phyloP scores from a whole-genome alignment of 2,797 vertebrate species.

The Sebastes vulpes region DNA sequence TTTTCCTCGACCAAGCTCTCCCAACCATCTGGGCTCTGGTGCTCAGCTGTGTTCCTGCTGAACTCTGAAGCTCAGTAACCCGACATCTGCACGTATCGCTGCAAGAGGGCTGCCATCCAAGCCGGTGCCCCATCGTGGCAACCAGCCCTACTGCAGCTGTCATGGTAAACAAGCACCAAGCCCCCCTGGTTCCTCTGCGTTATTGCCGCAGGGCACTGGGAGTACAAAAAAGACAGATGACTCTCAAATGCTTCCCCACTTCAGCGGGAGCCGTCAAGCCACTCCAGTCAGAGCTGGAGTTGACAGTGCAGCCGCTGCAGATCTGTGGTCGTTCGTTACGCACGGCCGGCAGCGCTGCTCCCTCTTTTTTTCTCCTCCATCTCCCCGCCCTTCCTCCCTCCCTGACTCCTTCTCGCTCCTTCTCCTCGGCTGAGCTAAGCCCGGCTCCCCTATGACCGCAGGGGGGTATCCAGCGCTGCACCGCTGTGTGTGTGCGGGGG shows the following conservation, averaged over 20 bases:
- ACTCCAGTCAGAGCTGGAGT: slow-evolving; percentile 56
- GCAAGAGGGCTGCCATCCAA: slow-evolving; percentile 56
- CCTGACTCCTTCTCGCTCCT: slow-evolving; percentile 18
- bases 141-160: slow-evolving; percentile 75
- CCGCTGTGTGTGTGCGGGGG: slow-evolving; percentile 53
- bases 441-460: slow-evolving; percentile 67
- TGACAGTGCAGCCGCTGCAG: slow-evolving; percentile 73
- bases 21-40: slow-evolving; percentile 58
- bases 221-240: slow-evolving; percentile 70
- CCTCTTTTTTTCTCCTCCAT: slow-evolving; percentile 26
- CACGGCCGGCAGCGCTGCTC: slow-evolving; percentile 48
- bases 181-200: slow-evolving; percentile 33
- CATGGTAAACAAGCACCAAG: slow-evolving; percentile 69
- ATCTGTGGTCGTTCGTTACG: slow-evolving; percentile 68
- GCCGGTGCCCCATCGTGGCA: slow-evolving; percentile 51
- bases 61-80: slow-evolving; percentile 54
- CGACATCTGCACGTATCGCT: slow-evolving; percentile 61
- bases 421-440: slow-evolving; percentile 67
- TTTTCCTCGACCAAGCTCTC: slow-evolving; percentile 36
- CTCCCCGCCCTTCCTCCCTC: slow-evolving; percentile 3
- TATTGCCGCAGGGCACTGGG: slow-evolving; percentile 53
- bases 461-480: slow-evolving; percentile 75
- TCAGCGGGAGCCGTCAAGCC: slow-evolving; percentile 64
- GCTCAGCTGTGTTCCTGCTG: slow-evolving; percentile 67
- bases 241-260: slow-evolving; percentile 63